These are phyloP conservation scores for Xiphophorus maculatus DNA, from an alignment of 2,113 vertebrate species.

Conservation along the genomic window DNA sequence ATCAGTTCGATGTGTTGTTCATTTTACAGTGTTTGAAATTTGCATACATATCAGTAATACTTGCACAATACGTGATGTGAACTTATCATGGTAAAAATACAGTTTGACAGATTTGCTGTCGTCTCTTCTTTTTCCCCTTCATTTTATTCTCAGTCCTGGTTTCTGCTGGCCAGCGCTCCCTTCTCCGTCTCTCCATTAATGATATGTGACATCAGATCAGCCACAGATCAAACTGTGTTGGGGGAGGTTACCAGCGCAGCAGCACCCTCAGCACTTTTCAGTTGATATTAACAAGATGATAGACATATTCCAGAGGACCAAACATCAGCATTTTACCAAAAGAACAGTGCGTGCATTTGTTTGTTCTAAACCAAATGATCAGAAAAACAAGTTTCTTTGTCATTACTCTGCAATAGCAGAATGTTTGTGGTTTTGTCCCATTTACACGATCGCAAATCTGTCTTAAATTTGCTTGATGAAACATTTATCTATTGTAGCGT, in stretches of 20 bases:
- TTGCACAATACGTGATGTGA: too few species aligned
- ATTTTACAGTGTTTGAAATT: too few species aligned
- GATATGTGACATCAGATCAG: conserved; percentile 24
- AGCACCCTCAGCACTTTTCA: conserved; percentile 24
- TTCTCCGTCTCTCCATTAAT: neutral
- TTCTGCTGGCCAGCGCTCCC: neutral
- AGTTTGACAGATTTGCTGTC: neutral
- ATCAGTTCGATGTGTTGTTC: too few species aligned
- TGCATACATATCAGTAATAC: too few species aligned
- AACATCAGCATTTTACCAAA: neutral
- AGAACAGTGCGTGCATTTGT: neutral
- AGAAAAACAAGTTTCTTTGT: too few species aligned
- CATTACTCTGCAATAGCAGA: too few species aligned
- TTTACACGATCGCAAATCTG: too few species aligned
- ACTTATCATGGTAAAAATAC: neutral
- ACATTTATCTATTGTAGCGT: too few species aligned
- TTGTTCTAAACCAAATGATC: too few species aligned
- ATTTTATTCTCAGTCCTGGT: neutral
- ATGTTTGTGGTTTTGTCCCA: too few species aligned
- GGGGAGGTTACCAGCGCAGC: conserved; percentile 7
- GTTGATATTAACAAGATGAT: conserved; percentile 29
- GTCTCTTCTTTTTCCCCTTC: neutral
- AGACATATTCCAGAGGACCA: conserved; percentile 36
- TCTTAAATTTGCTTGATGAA: too few species aligned
- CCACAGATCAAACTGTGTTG: conserved; percentile 15